Conservation (phyloP, 2,797 vertebrate species). For the Pseudocheirus occidentalis region DNA sequence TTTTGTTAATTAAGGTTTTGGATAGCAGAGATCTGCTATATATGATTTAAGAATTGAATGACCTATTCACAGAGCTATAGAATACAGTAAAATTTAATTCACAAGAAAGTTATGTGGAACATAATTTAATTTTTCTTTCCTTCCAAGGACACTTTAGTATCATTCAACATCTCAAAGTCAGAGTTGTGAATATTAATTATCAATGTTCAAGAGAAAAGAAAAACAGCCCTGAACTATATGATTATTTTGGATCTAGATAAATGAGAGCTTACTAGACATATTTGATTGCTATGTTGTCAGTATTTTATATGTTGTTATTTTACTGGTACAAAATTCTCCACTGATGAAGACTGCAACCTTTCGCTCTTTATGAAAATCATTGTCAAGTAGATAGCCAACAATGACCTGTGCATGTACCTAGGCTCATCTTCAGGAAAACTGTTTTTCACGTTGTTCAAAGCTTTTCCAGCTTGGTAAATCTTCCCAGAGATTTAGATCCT, state of each 20-base stretch:
- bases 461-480: background rate
- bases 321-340: background rate
- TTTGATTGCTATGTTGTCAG: background rate
- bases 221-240: background rate
- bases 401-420: background rate
- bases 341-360: background rate
- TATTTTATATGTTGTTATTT: background rate
- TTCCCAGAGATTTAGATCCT: background rate
- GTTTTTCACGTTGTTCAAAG: background rate
- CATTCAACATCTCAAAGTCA: background rate
- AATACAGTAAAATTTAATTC: background rate
- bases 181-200: background rate
- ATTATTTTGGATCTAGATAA: background rate
- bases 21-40: background rate
- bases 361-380: background rate
- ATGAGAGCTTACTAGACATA: background rate
- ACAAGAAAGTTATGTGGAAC: background rate
- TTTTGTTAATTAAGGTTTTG: background rate
- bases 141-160: background rate
- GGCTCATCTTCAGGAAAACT: background rate
- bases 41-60: background rate
- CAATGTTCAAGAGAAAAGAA: background rate
- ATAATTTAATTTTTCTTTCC: background rate
- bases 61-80: background rate
- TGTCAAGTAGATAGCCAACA: background rate